A percentile compares a stretch with the other conserved stretches of the same genome.
Conservation (phyloP, 2,888 invertebrate genomes). For the Pollenia griseotomentosa region DNA sequence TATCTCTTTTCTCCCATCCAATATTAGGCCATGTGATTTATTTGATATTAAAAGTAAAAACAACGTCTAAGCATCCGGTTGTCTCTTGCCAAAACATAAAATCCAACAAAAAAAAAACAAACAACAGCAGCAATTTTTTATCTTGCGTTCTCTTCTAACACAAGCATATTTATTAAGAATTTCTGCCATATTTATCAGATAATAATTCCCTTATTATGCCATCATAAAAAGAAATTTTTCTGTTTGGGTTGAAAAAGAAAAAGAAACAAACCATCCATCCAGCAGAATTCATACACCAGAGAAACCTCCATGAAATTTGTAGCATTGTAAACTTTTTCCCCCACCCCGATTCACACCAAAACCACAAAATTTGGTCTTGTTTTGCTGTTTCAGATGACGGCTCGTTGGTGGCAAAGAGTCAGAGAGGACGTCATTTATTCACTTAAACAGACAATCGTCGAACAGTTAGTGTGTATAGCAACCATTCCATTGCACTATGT, state of each 20-base stretch:
- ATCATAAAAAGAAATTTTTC: neutral
- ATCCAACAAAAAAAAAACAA: neutral
- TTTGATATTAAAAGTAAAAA: neutral
- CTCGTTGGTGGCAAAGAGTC: neutral
- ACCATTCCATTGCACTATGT: neutral
- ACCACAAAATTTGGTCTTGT: slow-evolving; percentile 21
- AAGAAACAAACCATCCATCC: slow-evolving; percentile 13
- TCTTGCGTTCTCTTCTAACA: neutral
- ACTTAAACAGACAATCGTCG: neutral
- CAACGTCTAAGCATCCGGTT: neutral
- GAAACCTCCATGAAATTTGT: slow-evolving; percentile 18
- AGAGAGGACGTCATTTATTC: neutral
- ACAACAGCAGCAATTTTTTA: neutral
- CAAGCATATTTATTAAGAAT: slow-evolving; percentile 27
- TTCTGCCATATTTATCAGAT: slow-evolving; percentile 27
- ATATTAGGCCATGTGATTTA: neutral
- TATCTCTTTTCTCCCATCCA: neutral
- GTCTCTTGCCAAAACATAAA: slow-evolving; percentile 1
- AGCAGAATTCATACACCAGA: neutral
- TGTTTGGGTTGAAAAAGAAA: neutral
- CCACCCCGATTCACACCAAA: neutral
- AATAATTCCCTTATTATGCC: slow-evolving; percentile 36
- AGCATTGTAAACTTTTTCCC: slow-evolving; percentile 18
- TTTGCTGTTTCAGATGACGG: no score
- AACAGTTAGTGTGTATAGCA: neutral